Base-by-base conservation (phyloP, 1,140 invertebrate species). In the Drosophila gunungcola region DNA sequence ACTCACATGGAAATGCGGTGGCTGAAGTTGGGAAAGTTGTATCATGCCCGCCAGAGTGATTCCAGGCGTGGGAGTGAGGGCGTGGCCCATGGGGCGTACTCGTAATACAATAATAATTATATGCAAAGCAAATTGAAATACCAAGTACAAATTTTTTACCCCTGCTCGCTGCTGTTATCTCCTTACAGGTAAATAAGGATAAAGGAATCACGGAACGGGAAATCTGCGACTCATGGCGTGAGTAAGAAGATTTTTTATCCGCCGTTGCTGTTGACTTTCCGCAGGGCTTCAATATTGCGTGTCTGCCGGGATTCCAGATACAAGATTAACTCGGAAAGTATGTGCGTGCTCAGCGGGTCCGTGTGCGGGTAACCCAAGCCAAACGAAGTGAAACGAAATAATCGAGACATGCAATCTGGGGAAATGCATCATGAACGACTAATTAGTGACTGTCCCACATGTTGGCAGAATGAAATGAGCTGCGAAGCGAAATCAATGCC, bases 361-460 rank as follows among this genome's bases (percentile, higher is more conserved):
- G 32, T 52, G 56, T 36, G 34, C 10, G 49, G 29, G 49, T 46
- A 68, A 55, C 49, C 49, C 34, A 46, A 69, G 42, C 51, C 51
- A 70, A 38, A 48, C 65, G 51, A 70, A 70, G 29, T 54, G 64
- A 52, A 61, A 60, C 48, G 51, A 79, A 69, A 67, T 63, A 73
- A 80, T 84, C 72, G 54, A 53, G 58, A 69, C 81, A 85, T 80
- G 81, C 78, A 78, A 78, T 70, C 73, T 69, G 61, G 57, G 56
- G 57, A 78, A 88, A 78, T 80, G 76, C 83, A 88, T 88, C 84
- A 89, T 89, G 89, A 83, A 77, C 80, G 73, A 77, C 63, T 88
- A 88, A 88, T 89, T 88, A 88, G 76, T 46, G 64, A 55, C 52
- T 54, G 65, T 55, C 55, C 51, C 69, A 63, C 69, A 65, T 60